Base-by-base conservation (phyloP, 2,888 invertebrate species). In the Cantharis nigra region DNA sequence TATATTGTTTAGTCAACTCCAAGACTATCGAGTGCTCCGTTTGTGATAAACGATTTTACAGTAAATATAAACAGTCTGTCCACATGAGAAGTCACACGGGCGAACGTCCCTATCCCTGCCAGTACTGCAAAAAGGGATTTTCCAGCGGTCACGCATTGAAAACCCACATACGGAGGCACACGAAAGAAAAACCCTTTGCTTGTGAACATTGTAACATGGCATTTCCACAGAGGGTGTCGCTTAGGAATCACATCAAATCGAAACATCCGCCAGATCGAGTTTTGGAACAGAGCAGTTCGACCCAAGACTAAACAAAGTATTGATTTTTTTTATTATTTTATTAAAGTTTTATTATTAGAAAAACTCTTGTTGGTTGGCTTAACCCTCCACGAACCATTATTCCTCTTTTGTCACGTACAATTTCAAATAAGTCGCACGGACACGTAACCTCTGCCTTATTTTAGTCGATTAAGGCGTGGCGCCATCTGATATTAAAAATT, bases 211-310 rank as follows among this genome's bases (percentile, higher is more conserved):
- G 79, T 64, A 30, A 72, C 2, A 69, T 65, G 70, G 75, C 75
- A 14, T 79, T 79, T 78, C 73, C 72, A 1, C 79, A 79, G 23
- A 77, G 74, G 69, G 75, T 79, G 30, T 79, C 79, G 2, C 73
- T 79, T 16, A 67, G 28, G 11, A 75, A 75, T 0, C 79, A 79
- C 63, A 26, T 78, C 3, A 74, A 76, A 69, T 78, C 77, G 3
- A 77, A 79, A 72, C 79, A 79, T 72, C 28, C n/a, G n/a, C n/a
- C 63, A 1, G 64, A 64, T 18, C 18, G 10, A 64, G 20, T 49
- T n/a, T n/a, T 49, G 49, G 49, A n/a, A 49, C 7, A 13, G n/a
- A 7, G n/a, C 7, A 49, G 49, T 49, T 49, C n/a, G 49, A n/a
- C 49, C 0, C 49, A n/a, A 49, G 49, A 49, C n/a, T 49, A 49